Percentiles rank a stretch among this genome's conserved stretches.
Evolutionary conservation across 2,113 vertebrate species (phyloP).

Genomic region (Acrocephalus kingi): DNA sequence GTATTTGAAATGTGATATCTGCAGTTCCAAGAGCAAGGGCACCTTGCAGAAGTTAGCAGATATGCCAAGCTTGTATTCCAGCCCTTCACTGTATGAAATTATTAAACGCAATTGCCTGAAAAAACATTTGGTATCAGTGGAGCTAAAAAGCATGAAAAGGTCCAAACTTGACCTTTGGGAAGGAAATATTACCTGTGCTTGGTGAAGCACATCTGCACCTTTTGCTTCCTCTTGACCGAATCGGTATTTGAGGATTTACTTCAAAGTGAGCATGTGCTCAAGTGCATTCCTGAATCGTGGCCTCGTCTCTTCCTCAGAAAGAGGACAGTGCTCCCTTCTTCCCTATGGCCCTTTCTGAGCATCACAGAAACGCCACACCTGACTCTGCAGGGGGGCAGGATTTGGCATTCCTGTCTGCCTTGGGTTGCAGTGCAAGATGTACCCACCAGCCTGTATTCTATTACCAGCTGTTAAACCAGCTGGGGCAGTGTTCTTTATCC

Average conservation of each 20-base stretch:
- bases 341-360: fast-evolving
- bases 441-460: background rate
- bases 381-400: background rate
- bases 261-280: background rate
- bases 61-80: background rate
- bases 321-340: background rate
- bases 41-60: background rate
- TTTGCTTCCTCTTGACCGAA: background rate
- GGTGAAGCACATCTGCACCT: background rate
- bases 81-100: fast-evolving
- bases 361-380: background rate
- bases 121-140: background rate
- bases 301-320: background rate
- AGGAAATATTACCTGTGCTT: background rate
- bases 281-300: background rate
- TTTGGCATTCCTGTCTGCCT: background rate
- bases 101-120: background rate
- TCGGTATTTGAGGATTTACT: background rate
- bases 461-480: background rate
- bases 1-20: fast-evolving
- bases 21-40: background rate
- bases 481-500: background rate
- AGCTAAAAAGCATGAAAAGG: background rate
- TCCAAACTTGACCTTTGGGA: background rate
- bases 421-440: background rate